Base-by-base conservation (phyloP, 2,113 vertebrate genomes). In the Meleagris gallopavo region DNA sequence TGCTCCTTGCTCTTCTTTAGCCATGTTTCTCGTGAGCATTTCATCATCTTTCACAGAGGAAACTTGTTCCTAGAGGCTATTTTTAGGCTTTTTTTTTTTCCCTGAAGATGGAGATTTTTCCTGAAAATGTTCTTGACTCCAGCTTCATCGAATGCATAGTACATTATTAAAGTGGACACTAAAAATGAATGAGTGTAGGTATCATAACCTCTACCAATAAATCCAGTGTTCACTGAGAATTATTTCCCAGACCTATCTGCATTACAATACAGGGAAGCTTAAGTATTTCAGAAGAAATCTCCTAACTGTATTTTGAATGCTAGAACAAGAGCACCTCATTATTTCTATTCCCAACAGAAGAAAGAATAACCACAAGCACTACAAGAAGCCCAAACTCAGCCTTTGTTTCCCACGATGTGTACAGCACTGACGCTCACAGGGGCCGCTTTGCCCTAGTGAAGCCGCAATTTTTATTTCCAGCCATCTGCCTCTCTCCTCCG, bases 341-440 rank as follows among this genome's bases (percentile, higher is more conserved):
- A 73, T 71, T 66, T 66, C 13, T 57, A 5, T 24, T 77, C 29
- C 43, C 1, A 54, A 7, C 10, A 54, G 1, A 10, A 72, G 52
- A 58, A 67, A 77, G n/a, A 75, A 45, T 5, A 46, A 71, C 2
- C 20, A 20, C 8, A 78, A 80, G 15, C 15, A 61, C 70, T 65
- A 25, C 32, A 61, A 45, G 6, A 78, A 40, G 46, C 30, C 11
- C 62, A 86, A 96, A 95, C 16, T 74, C 72, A 67, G 65, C 79
- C 61, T 75, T 78, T 82, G 61, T 89, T 79, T 89, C 55, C 70
- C 54, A 57, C 4, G 4, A 32, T 30, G 14, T 10, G 3, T 43
- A 78, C 0, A 4, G 48, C 41, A 58, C 0, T 2, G 40, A 69
- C 21, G 16, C 72, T 45, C 50, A 52, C 62, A 77, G 30, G 34